phyloP scores from a whole-genome alignment of 2,797 vertebrate species.

The Pangasius krempfi region DNA sequence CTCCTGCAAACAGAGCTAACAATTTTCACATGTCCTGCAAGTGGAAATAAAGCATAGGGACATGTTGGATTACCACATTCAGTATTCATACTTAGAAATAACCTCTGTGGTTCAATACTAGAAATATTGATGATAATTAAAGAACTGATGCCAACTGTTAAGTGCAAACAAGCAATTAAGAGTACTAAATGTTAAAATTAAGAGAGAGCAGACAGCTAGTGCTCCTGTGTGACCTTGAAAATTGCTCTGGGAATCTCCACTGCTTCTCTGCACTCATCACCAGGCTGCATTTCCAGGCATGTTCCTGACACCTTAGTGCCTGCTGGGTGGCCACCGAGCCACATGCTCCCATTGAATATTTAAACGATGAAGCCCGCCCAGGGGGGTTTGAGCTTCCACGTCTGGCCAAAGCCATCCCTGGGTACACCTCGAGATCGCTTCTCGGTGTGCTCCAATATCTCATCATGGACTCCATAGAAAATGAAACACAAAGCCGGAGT shows the following conservation, averaged over 20 bases:
- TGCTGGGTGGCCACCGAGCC: constrained; percentile 40
- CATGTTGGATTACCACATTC: background rate
- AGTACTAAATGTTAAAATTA: constrained; percentile 12
- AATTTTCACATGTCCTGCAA: constrained; percentile 15
- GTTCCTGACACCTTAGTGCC: constrained; percentile 41
- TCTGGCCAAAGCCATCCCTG: constrained; percentile 30
- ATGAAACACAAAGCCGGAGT: constrained; percentile 48
- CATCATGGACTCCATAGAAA: constrained; percentile 42
- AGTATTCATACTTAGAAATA: constrained; percentile 10
- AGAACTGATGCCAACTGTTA: constrained; percentile 42
- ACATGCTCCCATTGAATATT: constrained; percentile 52
- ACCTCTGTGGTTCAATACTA: constrained; percentile 11
- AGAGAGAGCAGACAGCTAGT: background rate
- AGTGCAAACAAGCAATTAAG: constrained; percentile 48
- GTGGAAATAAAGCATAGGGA: constrained; percentile 18
- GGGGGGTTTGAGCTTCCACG: constrained; percentile 3
- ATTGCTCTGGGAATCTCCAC: constrained; percentile 48
- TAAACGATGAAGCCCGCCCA: constrained; percentile 16
- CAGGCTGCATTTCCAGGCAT: constrained; percentile 33
- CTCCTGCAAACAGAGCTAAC: background rate
- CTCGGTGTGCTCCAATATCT: constrained; percentile 38
- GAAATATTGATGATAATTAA: constrained; percentile 41
- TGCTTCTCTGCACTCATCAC: constrained; percentile 15
- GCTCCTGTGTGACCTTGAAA: constrained; percentile 49
- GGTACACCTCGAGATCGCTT: constrained; percentile 22